Conservation (phyloP, 2,113 vertebrate species). For the Tringa solitaria region DNA sequence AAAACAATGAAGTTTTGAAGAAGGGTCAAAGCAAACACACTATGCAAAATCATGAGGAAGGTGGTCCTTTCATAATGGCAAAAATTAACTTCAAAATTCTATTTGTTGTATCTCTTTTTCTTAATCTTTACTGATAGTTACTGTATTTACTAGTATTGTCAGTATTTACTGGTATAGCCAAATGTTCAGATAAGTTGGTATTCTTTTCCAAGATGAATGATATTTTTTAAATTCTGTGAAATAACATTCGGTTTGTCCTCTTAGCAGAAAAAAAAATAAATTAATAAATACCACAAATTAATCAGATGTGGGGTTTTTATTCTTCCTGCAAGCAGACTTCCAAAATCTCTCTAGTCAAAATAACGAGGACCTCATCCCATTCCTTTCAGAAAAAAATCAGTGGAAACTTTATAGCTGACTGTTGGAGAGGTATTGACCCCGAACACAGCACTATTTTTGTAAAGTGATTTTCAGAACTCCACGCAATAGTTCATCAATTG, state of each 20-base stretch:
- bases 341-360: not conserved
- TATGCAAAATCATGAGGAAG: not conserved
- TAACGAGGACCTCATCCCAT: not conserved
- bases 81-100: not conserved
- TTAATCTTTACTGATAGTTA: not conserved
- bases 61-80: not conserved
- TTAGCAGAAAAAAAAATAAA: not conserved
- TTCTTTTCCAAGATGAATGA: not conserved
- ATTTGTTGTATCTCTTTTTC: not conserved
- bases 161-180: not conserved
- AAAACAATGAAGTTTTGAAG: not conserved
- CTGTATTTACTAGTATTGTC: not conserved
- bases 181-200: not conserved
- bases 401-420: conserved; percentile 1
- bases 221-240: not conserved
- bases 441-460: conserved; percentile 20
- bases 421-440: not conserved
- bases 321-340: not conserved
- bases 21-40: not conserved
- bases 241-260: not conserved
- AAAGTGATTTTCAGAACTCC: conserved; percentile 40
- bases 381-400: not conserved
- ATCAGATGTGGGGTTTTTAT: not conserved
- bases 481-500: conserved; percentile 21
- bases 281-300: not conserved